These are phyloP conservation scores for Drosophila funebris DNA, from an alignment of 1,140 invertebrate species.

Conservation along the genomic window DNA sequence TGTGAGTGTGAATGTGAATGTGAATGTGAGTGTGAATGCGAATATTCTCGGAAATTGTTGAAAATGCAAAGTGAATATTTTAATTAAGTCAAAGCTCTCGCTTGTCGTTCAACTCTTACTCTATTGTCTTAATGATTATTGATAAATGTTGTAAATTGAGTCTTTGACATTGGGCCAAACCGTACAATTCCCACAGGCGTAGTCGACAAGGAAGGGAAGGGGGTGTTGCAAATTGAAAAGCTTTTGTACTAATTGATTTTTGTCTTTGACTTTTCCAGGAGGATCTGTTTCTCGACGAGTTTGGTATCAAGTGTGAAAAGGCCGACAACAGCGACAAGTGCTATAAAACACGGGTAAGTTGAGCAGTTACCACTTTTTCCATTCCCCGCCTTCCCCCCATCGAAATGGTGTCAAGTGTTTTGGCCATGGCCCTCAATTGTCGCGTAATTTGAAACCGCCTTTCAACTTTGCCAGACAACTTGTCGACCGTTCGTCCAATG, in stretches of 20 bases:
- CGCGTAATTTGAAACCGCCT: constrained; percentile 44
- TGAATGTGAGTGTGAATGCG: neutral
- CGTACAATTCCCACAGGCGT: constrained; percentile 18
- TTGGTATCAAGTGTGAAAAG: constrained; percentile 68
- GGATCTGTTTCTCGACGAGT: constrained; percentile 76
- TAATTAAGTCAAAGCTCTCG: neutral
- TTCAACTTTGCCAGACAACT: constrained; percentile 49
- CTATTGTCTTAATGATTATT: constrained; percentile 4
- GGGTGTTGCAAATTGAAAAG: constrained; percentile 10
- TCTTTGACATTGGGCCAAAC: constrained; percentile 19
- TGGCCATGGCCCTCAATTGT: neutral
- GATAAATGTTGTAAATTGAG: constrained; percentile 7
- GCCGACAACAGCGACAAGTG: constrained; percentile 71
- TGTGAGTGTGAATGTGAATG: neutral
- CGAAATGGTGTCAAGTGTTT: constrained; percentile 28
- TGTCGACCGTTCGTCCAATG: constrained; percentile 44
- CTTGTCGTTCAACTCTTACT: neutral
- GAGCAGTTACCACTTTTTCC: neutral
- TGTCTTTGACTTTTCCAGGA: constrained; percentile 60
- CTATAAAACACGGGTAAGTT: constrained; percentile 73
- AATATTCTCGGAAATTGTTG: constrained; percentile 24
- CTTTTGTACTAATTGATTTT: constrained; percentile 35
- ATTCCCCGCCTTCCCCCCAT: neutral
- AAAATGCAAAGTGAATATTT: constrained; percentile 10
- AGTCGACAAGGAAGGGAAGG: neutral